Evolutionary conservation across 2,113 vertebrate species (phyloP), one percentile per base, ranked within the genome.

Genomic region (Oreochromis spilurus): DNA sequence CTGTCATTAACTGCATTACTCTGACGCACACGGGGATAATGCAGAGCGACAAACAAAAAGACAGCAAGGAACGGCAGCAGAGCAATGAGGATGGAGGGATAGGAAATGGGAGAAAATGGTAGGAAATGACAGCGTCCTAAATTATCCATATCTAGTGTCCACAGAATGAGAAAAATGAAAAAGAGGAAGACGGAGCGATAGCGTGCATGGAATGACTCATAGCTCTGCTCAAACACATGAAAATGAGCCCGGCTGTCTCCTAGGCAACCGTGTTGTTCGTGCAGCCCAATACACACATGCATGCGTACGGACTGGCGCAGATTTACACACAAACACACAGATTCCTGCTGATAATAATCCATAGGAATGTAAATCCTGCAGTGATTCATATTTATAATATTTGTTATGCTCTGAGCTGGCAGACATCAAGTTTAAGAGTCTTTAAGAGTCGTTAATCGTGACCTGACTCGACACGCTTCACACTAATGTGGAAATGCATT

Each of bases 171-270:
- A 89, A 38, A 84, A 87, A 80, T 57, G 43, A 85, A 72, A 5
- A 26, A 75, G 34, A 87, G 21, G 29, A 53, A 86, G 58, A 75
- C 19, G 5, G 16, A 10, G 26, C 48, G 16, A 70, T n/a, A n/a
- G 62, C 5, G 29, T n/a, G 84, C 43, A 24, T 29, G 24, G 12
- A 82, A 79, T 94, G 94, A 96, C 83, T 95, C 94, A 95, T 83
- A 75, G 82, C 77, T 89, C 84, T 62, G 90, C 90, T 92, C 72
- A 50, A 86, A 90, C 89, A 94, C 70, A 84, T 88, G 87, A 91
- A 92, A 91, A 90, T 88, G 34, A 90, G 70, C 92, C 86, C 79
- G 54, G 79, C 91, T 17, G 92, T 96, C 87, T 91, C 95, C 94
- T 88, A 87, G 95, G 95, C 77, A 95, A 96, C 94, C 2, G 77